These are phyloP conservation scores for Mellivora capensis DNA, from an alignment of 2,113 vertebrate species.

Conservation along the genomic window DNA sequence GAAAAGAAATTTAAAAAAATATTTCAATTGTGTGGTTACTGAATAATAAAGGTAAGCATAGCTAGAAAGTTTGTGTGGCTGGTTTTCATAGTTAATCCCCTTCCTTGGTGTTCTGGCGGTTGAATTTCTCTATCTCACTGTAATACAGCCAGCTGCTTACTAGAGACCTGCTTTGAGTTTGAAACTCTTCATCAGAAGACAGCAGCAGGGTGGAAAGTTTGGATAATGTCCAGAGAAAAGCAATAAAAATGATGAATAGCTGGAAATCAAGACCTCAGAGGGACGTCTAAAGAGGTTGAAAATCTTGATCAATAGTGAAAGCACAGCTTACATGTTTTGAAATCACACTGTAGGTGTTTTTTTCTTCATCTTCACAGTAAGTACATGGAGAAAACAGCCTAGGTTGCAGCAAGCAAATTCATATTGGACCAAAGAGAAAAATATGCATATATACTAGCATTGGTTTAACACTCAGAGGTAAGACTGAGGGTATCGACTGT, in stretches of 20 bases:
- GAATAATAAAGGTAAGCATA: background rate
- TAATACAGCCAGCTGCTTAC: background rate
- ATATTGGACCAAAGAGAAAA: background rate
- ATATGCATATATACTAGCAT: background rate
- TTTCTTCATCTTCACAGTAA: background rate
- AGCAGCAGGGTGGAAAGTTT: conserved; percentile 33
- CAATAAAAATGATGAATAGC: conserved; percentile 44
- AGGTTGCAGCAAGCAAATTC: background rate
- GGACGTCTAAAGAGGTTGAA: conserved; percentile 7
- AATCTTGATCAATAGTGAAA: conserved; percentile 49
- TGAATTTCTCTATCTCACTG: background rate
- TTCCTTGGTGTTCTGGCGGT: too few species aligned
- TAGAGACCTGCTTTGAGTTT: background rate
- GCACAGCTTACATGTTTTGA: background rate
- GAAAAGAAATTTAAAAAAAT: too few species aligned
- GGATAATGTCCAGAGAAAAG: conserved; percentile 43
- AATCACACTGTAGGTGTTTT: background rate
- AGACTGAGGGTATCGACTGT: background rate
- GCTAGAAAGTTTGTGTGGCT: background rate
- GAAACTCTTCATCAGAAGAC: conserved; percentile 19
- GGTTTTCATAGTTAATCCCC: background rate
- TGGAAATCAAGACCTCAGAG: conserved; percentile 42
- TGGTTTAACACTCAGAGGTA: background rate
- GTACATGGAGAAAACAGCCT: background rate
- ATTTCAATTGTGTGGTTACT: background rate